phyloP scores from a whole-genome alignment of 1,140 invertebrate genomes.

The Drosophila aff. region DNA sequence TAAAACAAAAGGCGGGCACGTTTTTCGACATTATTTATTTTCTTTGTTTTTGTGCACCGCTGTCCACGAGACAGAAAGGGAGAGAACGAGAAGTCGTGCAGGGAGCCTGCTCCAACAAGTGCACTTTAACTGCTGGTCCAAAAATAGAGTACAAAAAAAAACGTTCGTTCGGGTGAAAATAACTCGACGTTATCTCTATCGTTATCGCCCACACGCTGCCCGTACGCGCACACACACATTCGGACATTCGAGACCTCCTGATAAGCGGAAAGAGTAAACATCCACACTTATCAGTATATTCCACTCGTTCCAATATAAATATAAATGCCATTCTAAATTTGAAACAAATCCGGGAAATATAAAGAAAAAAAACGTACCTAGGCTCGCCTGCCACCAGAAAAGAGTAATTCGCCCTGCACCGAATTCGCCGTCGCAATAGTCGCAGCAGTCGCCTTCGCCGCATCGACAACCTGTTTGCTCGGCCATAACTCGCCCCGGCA shows the following conservation, averaged over 20 bases:
- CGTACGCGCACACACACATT: slow-evolving; percentile 19
- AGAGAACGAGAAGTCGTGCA: slow-evolving; percentile 5
- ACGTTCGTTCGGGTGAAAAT: slow-evolving; percentile 21
- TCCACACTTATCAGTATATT: slow-evolving; percentile 40
- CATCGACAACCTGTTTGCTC: slow-evolving; percentile 76
- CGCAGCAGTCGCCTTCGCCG: slow-evolving; percentile 45
- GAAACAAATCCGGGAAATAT: slow-evolving; percentile 31
- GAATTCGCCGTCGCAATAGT: slow-evolving; percentile 50
- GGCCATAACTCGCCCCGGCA: slow-evolving; percentile 63
- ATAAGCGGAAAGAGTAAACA: slow-evolving; percentile 58
- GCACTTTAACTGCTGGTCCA: slow-evolving; percentile 44
- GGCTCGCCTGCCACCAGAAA: slow-evolving; percentile 21
- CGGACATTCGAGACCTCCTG: slow-evolving; percentile 44
- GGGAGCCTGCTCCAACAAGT: slow-evolving; percentile 55
- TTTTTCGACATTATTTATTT: slow-evolving; percentile 65
- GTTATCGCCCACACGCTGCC: slow-evolving; percentile 44
- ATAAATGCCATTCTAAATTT: slow-evolving; percentile 68
- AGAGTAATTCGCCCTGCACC: slow-evolving; percentile 20
- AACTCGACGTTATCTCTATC: slow-evolving; percentile 49
- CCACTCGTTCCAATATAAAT: slow-evolving; percentile 44
- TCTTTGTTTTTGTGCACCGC: slow-evolving; percentile 37
- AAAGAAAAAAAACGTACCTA: slow-evolving; percentile 24
- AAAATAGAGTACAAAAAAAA: slow-evolving; percentile 44
- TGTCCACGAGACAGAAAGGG: slow-evolving; percentile 22
- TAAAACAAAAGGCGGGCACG: slow-evolving; percentile 46